A percentile compares a stretch with the other conserved stretches of the same genome.
These are phyloP conservation scores for Hypotaenidia okinawae DNA, from an alignment of 2,797 vertebrate species.

Conservation along the genomic window DNA sequence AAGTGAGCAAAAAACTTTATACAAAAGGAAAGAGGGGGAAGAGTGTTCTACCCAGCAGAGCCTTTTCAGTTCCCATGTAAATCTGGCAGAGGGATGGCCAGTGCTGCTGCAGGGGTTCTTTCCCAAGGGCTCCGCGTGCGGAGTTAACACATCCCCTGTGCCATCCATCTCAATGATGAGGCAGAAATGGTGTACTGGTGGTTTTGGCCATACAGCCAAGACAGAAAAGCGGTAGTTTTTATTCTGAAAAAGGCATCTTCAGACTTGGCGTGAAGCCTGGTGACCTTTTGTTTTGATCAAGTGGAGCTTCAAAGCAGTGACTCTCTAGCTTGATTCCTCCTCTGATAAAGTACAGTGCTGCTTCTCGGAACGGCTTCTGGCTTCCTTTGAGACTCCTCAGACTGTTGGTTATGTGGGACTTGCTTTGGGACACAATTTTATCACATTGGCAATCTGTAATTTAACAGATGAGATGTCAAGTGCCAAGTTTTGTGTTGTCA, in stretches of 20 bases:
- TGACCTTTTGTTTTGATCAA: neutral
- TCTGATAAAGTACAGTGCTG: neutral
- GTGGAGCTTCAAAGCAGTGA: neutral
- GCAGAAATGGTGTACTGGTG: neutral
- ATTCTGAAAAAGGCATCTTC: neutral
- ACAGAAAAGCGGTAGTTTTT: neutral
- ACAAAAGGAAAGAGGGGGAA: neutral
- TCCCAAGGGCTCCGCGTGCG: rapidly evolving
- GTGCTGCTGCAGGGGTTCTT: neutral
- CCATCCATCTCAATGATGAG: neutral
- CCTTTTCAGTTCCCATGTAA: neutral
- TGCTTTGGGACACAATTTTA: neutral
- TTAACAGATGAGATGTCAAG: constrained; percentile 40
- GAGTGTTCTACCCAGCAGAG: neutral
- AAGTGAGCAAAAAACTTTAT: neutral
- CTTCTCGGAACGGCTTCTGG: neutral
- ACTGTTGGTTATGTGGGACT: neutral
- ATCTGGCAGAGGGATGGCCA: neutral
- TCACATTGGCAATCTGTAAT: neutral
- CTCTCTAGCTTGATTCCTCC: neutral
- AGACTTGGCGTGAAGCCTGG: neutral
- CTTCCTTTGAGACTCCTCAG: neutral
- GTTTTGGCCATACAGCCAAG: neutral
- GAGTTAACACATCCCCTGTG: rapidly evolving
- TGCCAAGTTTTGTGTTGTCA: constrained; percentile 51